Evolutionary conservation across 2,797 vertebrate genomes (phyloP), one percentile per base, ranked within the genome.

Genomic region (Leptodactylus fallax): DNA sequence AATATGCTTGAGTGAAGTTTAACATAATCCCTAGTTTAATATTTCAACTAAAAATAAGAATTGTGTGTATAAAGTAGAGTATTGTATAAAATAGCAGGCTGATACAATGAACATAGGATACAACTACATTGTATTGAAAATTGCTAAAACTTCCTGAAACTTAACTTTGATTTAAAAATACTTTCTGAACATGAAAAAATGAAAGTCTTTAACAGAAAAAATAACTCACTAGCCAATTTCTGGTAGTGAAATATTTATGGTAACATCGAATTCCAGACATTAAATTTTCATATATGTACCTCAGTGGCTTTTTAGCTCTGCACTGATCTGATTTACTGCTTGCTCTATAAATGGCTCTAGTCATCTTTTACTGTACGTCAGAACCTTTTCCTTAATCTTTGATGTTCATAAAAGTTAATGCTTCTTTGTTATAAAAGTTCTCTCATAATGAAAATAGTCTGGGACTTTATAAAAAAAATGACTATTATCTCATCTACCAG

Each of bases 221-320:
- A 78, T 61, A 67, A 23, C 23, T 78, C 72, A 53, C 74, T 78
- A 23, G 27, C 58, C 45, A 51, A 56, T 56, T 79, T 79, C 7
- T 69, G 27, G n/a, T 65, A 85, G 27, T 60, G 65, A 76, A 87
- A 87, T 87, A 81, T 81, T 81, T 87, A 87, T 81, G 49, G 21
- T 51, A 87, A n/a, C 16, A 27, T 87, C 55, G 63, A 21, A 27
- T 72, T 21, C 27, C 12, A 81, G 23, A 80, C 27, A 63, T 61
- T 21, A 63, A 63, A 87, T 87, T 53, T 58, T 87, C 36, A n/a
- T 81, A 47, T 81, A 65, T 63, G 36, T 80, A 81, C 12, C 49
- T 53, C 60, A 79, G 76, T 53, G 76, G 61, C 53, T 85, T 16
- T 85, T 60, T 47, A 69, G 21, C 81, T n/a, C 56, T 10, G n/a